Base-by-base conservation (phyloP, 2,113 vertebrate species). In the Alethe castanea region DNA sequence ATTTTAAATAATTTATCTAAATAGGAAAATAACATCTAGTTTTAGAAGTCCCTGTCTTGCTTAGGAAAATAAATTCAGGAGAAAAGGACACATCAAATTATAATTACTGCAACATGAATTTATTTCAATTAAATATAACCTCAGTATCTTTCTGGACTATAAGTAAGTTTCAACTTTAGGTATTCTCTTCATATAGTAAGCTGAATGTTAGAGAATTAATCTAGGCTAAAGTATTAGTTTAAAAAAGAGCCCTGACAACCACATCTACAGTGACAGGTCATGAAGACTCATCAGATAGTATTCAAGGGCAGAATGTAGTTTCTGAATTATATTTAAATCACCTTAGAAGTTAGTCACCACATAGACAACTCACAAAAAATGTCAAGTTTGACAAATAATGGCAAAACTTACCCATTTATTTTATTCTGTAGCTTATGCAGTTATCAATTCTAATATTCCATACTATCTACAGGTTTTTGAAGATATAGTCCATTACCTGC, bases 1-100 rank as follows among this genome's bases (percentile, higher is more conserved):
- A 69, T 61, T 69, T 85, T 61, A 62, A 94, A 94, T 84, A 70
- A 81, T 92, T 94, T 50, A 84, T 91, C 38, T 81, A 78, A 81
- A 78, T 31, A 81, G 14, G 20, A 86, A 86, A 88, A 91, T 48
- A 86, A 28, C 29, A 19, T 38, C 28, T 48, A 52, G 24, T 44
- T 81, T 53, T 64, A 74, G n/a, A 89, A 71, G 11, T 38, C 6
- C 22, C 66, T n/a, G 38, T 59, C 29, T 92, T 81, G 61, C 78
- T 91, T 22, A 69, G 29, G 17, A 82, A 95, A 91, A 82, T 4
- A 65, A 24, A 19, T 56, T 65, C 28, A 65, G 20, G 50, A 57
- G 31, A 40, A 94, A 91, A 89, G 11, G 31, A 65, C 12, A 23
- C 3, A 53, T 24, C 20, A 35, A 74, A 45, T 81, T 89, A 60